Evolutionary conservation across 2,888 invertebrate species (phyloP).

Genomic region (Erpobdella octoculata): DNA sequence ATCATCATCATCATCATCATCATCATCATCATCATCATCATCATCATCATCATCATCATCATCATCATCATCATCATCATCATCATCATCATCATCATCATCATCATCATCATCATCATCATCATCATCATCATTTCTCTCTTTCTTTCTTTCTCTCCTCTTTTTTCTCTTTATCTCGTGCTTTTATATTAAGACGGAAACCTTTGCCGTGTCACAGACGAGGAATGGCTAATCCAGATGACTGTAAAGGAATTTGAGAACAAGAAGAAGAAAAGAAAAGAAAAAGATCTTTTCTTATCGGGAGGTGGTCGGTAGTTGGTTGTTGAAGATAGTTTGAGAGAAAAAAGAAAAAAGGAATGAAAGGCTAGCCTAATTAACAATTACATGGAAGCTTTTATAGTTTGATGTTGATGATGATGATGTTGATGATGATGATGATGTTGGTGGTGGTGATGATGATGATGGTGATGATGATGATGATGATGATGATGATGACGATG

Average conservation of each 20-base stretch:
- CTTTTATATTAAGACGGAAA: background rate
- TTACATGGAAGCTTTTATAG: too few species aligned
- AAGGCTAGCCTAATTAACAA: too few species aligned
- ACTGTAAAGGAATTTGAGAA: too few species aligned
- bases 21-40: background rate
- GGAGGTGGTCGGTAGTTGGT: too few species aligned
- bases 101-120: background rate
- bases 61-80: background rate
- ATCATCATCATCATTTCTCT: background rate
- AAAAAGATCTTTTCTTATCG: too few species aligned
- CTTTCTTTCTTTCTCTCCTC: background rate
- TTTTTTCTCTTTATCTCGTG: background rate
- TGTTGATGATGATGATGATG: background rate
- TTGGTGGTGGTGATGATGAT: background rate
- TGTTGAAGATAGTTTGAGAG: too few species aligned
- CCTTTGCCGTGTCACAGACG: too few species aligned
- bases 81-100: slow-evolving; percentile 12
- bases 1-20: background rate
- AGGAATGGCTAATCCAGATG: too few species aligned
- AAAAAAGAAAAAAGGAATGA: too few species aligned
- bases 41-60: background rate
- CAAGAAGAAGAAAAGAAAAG: too few species aligned
- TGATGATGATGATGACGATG: background rate
- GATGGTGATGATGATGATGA: background rate
- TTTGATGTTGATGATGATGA: background rate